Conservation (phyloP, 64 coral and sea anemone species). For the Stylophora pistillata region DNA sequence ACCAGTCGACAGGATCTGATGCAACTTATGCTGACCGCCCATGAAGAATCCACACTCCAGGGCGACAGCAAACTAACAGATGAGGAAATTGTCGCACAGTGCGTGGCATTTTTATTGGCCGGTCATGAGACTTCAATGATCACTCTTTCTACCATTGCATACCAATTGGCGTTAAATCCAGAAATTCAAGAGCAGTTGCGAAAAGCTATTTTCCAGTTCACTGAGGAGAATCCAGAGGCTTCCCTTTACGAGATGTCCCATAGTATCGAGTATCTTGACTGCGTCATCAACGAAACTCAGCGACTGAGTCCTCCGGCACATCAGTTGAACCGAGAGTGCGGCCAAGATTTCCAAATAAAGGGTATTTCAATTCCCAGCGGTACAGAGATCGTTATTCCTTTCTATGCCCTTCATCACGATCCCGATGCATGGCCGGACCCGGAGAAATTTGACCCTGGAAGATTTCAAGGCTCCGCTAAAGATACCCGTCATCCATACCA, state of each 20-base stretch:
- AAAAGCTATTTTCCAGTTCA: not conserved
- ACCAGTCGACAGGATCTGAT: conserved; percentile 50
- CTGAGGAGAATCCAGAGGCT: not conserved
- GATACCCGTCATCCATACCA: conserved; percentile 37
- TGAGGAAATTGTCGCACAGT: conserved; percentile 59
- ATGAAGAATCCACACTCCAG: conserved; percentile 8
- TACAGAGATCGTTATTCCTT: conserved; percentile 31
- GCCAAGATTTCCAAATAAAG: conserved; percentile 35
- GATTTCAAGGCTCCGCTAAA: conserved; percentile 46
- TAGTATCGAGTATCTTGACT: conserved; percentile 66
- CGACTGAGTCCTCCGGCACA: conserved; percentile 44
- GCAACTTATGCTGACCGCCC: conserved; percentile 57
- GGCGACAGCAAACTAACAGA: conserved; percentile 42
- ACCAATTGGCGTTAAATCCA: conserved; percentile 54
- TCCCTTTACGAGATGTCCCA: conserved; percentile 45
- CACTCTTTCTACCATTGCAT: conserved; percentile 26
- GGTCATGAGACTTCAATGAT: conserved; percentile 71
- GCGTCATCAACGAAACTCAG: conserved; percentile 61
- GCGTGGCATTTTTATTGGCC: conserved; percentile 39
- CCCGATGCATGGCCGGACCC: conserved; percentile 60
- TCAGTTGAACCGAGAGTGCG: conserved; percentile 47
- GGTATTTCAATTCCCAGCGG: conserved; percentile 51
- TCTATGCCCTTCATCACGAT: conserved; percentile 67
- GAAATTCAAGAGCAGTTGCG: conserved; percentile 58
- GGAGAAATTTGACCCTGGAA: conserved; percentile 62